These are phyloP conservation scores for Varanus salvator DNA, from an alignment of 2,113 vertebrate genomes.

Conservation along the genomic window DNA sequence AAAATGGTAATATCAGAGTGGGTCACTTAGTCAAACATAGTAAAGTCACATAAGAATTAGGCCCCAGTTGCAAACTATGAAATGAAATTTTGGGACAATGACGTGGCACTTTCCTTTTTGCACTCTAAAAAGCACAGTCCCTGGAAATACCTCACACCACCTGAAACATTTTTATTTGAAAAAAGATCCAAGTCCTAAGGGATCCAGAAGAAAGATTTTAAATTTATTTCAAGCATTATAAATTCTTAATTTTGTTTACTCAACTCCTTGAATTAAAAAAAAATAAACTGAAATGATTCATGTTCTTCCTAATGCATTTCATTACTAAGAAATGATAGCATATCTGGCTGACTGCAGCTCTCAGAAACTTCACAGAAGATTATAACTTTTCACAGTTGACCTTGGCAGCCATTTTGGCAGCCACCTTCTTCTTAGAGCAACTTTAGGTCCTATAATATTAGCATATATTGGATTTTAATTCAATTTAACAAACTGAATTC, in stretches of 20 bases:
- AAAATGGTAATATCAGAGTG: not conserved
- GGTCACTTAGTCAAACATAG: not conserved
- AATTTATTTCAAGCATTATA: not conserved
- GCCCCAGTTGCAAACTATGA: not conserved
- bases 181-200: not conserved
- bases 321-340: not conserved
- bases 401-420: not conserved
- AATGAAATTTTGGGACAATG: not conserved
- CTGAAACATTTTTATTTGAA: not conserved
- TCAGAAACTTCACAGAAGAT: not conserved
- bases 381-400: conserved; percentile 9
- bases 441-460: not conserved
- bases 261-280: not conserved
- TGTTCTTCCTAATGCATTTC: not conserved
- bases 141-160: not conserved
- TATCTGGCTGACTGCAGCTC: not conserved
- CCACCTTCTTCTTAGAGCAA: not conserved
- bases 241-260: not conserved
- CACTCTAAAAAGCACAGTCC: not conserved
- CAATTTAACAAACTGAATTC: conserved; percentile 10
- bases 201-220: not conserved
- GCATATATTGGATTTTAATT: conserved; percentile 25
- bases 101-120: not conserved
- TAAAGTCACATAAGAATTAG: not conserved
- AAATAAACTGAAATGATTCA: not conserved